A percentile compares a stretch with the other conserved stretches of the same genome.
phyloP scores from a whole-genome alignment of 2,113 vertebrate species.

The Cyprinodon variegatus region DNA sequence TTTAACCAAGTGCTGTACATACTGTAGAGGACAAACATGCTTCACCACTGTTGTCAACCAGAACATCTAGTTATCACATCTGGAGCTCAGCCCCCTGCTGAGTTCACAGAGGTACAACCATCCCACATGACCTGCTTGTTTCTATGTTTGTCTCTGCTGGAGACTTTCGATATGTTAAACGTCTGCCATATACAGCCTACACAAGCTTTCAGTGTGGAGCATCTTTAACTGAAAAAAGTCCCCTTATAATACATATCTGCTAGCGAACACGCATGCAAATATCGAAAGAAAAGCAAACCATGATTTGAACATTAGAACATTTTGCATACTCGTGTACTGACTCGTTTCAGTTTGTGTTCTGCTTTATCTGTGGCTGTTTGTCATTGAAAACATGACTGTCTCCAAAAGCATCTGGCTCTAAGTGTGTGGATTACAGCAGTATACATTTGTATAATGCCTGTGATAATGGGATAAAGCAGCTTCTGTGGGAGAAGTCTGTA shows the following conservation, averaged over 20 bases:
- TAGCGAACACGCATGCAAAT: constrained; percentile 3
- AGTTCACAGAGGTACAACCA: constrained; percentile 77
- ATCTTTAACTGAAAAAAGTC: constrained; percentile 57
- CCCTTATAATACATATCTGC: constrained; percentile 19
- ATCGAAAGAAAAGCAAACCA: constrained; percentile 24
- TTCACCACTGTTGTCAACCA: constrained; percentile 69
- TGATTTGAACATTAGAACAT: constrained; percentile 26
- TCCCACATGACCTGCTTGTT: constrained; percentile 69
- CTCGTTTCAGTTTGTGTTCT: constrained; percentile 37
- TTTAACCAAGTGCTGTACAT: constrained; percentile 73
- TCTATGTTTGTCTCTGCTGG: constrained; percentile 75
- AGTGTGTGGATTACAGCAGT: constrained; percentile 79
- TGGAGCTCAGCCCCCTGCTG: constrained; percentile 77
- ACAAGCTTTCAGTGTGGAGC: constrained; percentile 51
- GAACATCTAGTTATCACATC: constrained; percentile 82
- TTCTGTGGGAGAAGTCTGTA: constrained; percentile 79
- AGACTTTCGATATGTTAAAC: constrained; percentile 82
- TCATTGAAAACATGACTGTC: constrained; percentile 57
- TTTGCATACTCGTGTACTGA: constrained; percentile 32
- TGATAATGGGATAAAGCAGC: constrained; percentile 82
- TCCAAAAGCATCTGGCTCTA: constrained; percentile 69
- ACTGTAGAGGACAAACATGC: constrained; percentile 51
- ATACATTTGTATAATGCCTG: constrained; percentile 81
- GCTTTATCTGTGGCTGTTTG: constrained; percentile 56
- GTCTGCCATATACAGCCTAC: constrained; percentile 50